These are phyloP conservation scores for Zosterops lateralis DNA, from an alignment of 2,113 vertebrate species.

Conservation along the genomic window DNA sequence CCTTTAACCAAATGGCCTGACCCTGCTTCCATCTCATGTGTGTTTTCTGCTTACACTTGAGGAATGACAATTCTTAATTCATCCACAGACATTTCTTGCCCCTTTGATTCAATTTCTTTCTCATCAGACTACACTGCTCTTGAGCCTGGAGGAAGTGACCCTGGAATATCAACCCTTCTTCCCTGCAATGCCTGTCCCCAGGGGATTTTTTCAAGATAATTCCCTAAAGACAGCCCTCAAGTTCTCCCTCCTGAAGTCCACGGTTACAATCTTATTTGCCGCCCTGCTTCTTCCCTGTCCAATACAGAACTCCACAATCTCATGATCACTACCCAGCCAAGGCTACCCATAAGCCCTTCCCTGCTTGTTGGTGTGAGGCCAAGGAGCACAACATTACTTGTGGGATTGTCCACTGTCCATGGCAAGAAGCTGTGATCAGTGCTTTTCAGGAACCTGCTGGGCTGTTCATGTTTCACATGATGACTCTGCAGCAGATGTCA, in stretches of 20 bases:
- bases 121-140: background rate
- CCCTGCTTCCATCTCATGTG: background rate
- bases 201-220: background rate
- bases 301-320: background rate
- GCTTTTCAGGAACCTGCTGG: background rate
- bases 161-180: background rate
- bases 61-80: background rate
- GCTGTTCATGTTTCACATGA: background rate
- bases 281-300: fast-evolving
- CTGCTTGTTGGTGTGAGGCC: background rate
- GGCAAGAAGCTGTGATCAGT: background rate
- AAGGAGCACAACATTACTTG: background rate
- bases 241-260: background rate
- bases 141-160: background rate
- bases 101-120: background rate
- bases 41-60: background rate
- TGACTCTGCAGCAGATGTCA: background rate
- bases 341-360: background rate
- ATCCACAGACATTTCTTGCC: fast-evolving
- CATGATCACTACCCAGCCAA: background rate
- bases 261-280: background rate
- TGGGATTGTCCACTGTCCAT: background rate
- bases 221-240: background rate
- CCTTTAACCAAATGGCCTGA: background rate
- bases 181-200: background rate